Percentiles rank a stretch among this genome's conserved stretches.
phyloP scores from a whole-genome alignment of 1,140 invertebrate genomes.

The Berghia stephanieae region DNA sequence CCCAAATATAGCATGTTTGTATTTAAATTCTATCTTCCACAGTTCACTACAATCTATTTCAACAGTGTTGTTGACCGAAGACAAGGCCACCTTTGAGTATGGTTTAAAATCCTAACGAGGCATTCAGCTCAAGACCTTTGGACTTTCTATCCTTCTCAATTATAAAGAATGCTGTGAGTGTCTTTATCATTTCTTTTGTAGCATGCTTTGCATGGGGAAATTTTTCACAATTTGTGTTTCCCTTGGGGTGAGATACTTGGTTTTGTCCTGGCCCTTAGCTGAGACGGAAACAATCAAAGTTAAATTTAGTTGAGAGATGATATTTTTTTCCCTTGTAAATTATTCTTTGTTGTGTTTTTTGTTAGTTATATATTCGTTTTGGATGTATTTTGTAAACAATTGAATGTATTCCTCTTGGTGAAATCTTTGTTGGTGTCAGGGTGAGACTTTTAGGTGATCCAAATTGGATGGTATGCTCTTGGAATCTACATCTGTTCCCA shows the following conservation, averaged over 20 bases:
- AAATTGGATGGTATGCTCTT: too few species aligned
- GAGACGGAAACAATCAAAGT: not conserved
- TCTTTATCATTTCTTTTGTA: not conserved
- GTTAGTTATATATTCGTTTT: too few species aligned
- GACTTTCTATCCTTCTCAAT: conserved; percentile 92
- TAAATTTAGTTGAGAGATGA: not conserved
- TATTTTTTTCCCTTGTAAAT: not conserved
- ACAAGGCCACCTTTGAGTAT: conserved; percentile 94
- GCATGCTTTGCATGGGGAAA: not conserved
- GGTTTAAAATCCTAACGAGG: conserved; percentile 94
- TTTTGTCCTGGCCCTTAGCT: not conserved
- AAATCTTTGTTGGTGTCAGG: too few species aligned
- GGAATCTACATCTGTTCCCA: too few species aligned
- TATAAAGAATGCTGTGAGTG: conserved; percentile 81
- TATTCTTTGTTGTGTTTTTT: not conserved
- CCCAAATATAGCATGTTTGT: not conserved
- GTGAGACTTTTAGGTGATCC: too few species aligned
- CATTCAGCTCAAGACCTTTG: conserved; percentile 94
- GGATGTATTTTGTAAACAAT: too few species aligned
- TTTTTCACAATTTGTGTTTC: too few species aligned
- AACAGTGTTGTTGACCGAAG: conserved; percentile 88
- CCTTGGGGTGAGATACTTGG: not conserved
- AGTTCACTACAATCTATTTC: conserved; percentile 90
- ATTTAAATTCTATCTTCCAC: conserved; percentile 42
- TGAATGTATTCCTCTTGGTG: too few species aligned